Base-by-base conservation (phyloP, 92 coral and sea anemone genomes). In the Siderastrea siderea region DNA sequence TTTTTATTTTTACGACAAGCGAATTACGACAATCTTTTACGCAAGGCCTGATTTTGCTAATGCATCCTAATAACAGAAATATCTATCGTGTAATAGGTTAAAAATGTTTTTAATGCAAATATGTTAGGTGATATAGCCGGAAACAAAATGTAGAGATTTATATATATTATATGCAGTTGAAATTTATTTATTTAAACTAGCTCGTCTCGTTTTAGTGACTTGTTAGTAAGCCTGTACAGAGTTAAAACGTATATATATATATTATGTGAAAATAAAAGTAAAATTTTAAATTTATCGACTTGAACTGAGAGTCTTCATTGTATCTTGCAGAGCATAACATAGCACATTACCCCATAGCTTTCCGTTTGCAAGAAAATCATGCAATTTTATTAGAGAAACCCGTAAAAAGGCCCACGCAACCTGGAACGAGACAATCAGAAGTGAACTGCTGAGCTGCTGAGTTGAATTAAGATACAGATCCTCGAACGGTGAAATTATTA, bases 111-210 rank as follows among this genome's bases (percentile, higher is more conserved):
- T 67, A 53, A 19, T 47, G 75, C 66, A 48, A 16, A 68, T 14
- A 57, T 69, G 68, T 81, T 55, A 69, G 77, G 70, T 55, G 45
- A 69, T n/a, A 16, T 38, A 82, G 26, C 54, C 78, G 17, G 49
- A 59, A 43, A 66, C 86, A 69, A 78, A 69, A 82, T 82, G 68
- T 82, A 82, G 68, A 70, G 86, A 69, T 57, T 69, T 82, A 69
- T 81, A 68, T 68, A 65, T 15, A 74, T 26, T 54, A 38, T 66
- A 80, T 80, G 50, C 74, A 62, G 19, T 47, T 57, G 57, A 71
- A 82, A 61, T 55, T 68, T 82, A 82, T 82, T 82, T 82, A 82
- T 82, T 81, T 70, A 55, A 68, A 82, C 86, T 70, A 82, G 86
- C 86, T 70, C 15, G 68, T 52, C 68, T 71, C 65, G 86, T 69